Evolutionary conservation across 2,797 vertebrate genomes (phyloP).

Genomic region (Lophotriccus pileatus): DNA sequence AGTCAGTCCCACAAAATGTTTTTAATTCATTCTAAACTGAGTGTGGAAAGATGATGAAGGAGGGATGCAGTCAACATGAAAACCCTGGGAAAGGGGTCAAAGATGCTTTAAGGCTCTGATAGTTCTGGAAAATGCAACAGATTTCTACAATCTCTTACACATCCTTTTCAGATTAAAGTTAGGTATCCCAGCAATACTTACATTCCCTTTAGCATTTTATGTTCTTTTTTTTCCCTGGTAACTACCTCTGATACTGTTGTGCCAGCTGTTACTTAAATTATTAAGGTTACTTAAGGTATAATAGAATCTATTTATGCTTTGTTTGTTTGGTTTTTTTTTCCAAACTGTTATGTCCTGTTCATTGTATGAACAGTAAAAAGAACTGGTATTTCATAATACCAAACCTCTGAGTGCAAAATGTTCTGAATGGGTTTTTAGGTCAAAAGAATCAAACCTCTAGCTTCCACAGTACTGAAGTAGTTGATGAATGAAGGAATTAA

Average conservation of each 20-base stretch:
- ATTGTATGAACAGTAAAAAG: not conserved
- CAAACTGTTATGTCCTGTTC: not conserved
- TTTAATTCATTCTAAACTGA: not conserved
- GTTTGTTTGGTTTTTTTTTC: not conserved
- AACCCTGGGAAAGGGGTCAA: not conserved
- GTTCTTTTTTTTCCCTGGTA: not conserved
- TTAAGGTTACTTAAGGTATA: not conserved
- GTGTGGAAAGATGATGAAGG: not conserved
- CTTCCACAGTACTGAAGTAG: not conserved
- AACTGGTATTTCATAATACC: not conserved
- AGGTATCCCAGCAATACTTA: not conserved
- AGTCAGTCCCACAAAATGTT: not conserved
- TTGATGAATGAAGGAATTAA: slow-evolving; percentile 1
- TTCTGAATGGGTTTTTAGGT: not conserved
- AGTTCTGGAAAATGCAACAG: not conserved
- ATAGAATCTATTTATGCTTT: not conserved
- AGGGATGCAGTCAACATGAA: not conserved
- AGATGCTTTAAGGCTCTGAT: not conserved
- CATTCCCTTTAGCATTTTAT: not conserved
- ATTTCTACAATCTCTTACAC: not conserved
- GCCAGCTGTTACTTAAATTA: not conserved
- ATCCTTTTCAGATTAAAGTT: not conserved
- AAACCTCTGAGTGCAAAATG: not conserved
- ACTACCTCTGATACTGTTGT: not conserved
- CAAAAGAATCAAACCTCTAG: not conserved